Evolutionary conservation across 1,140 invertebrate genomes (phyloP).

Genomic region (Drosophila kepulauana): DNA sequence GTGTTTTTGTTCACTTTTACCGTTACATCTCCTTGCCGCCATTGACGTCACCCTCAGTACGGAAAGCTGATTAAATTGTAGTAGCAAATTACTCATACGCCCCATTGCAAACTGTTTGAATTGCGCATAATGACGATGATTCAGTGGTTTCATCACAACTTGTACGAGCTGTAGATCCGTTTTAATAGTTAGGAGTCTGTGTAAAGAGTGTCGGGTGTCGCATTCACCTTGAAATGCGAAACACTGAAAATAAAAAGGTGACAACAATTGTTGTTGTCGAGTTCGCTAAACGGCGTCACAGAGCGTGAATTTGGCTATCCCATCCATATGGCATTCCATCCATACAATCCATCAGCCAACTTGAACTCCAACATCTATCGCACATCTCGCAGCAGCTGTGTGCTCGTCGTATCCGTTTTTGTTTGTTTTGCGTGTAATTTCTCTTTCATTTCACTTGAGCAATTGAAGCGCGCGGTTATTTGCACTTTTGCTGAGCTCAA

Average conservation of each 20-base stretch:
- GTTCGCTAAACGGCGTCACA: slow-evolving; percentile 20
- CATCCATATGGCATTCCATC: slow-evolving; percentile 20
- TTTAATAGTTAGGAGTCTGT: slow-evolving; percentile 35
- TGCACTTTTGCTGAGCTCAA: slow-evolving; percentile 84
- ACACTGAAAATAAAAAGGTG: slow-evolving; percentile 32
- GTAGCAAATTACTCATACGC: slow-evolving; percentile 75
- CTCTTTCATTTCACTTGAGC: slow-evolving; percentile 84
- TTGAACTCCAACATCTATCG: slow-evolving; percentile 45
- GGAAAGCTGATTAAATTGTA: slow-evolving; percentile 73
- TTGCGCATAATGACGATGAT: slow-evolving; percentile 68
- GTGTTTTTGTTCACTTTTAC: slow-evolving; percentile 60
- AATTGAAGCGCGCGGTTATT: slow-evolving; percentile 82
- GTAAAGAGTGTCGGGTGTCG: slow-evolving; percentile 49
- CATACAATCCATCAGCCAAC: background rate
- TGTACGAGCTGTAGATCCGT: slow-evolving; percentile 58
- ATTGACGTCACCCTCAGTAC: slow-evolving; percentile 66
- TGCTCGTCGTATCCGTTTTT: slow-evolving; percentile 71
- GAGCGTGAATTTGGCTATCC: slow-evolving; percentile 31
- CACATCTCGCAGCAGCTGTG: slow-evolving; percentile 38
- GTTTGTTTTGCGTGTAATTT: slow-evolving; percentile 80
- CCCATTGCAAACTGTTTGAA: slow-evolving; percentile 32
- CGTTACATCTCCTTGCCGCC: slow-evolving; percentile 38
- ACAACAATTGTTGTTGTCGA: slow-evolving; percentile 37
- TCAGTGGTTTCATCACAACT: slow-evolving; percentile 58
- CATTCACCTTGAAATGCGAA: slow-evolving; percentile 78